These are phyloP conservation scores for Nudaria mundana DNA, from an alignment of 2,888 invertebrate genomes.

Conservation along the genomic window DNA sequence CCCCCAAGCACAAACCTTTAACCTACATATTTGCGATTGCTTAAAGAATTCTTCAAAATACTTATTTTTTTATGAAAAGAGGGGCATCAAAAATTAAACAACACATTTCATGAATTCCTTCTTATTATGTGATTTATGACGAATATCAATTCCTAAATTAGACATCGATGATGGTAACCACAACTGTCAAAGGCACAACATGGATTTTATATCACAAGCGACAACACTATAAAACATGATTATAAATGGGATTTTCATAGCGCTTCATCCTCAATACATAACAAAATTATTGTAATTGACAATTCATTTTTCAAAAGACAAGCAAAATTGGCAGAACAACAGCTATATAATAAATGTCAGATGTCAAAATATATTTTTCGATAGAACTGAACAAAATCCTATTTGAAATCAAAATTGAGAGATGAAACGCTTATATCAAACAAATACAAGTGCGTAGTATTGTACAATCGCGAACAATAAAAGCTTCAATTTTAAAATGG, in stretches of 20 bases:
- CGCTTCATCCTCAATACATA: neutral
- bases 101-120: slow-evolving; percentile 63
- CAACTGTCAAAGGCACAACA: slow-evolving; percentile 59
- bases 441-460: too few relatives aligned
- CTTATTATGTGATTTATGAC: slow-evolving; percentile 68
- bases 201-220: slow-evolving; percentile 41
- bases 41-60: too few relatives aligned
- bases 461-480: too few relatives aligned
- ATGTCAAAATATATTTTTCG: too few relatives aligned
- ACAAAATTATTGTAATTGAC: neutral
- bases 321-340: too few relatives aligned
- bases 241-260: slow-evolving; percentile 7
- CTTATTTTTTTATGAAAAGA: too few relatives aligned
- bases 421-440: too few relatives aligned
- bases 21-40: too few relatives aligned
- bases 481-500: slow-evolving; percentile 26
- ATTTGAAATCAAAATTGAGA: too few relatives aligned
- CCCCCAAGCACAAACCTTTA: too few relatives aligned
- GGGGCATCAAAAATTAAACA: slow-evolving; percentile 33
- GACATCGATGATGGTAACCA: slow-evolving; percentile 51
- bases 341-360: too few relatives aligned
- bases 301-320: neutral
- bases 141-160: slow-evolving; percentile 57
- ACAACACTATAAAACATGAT: slow-evolving; percentile 40
- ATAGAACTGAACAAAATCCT: too few relatives aligned